phyloP scores from a whole-genome alignment of 2,797 vertebrate species.

The Acipenser oxyrinchus region DNA sequence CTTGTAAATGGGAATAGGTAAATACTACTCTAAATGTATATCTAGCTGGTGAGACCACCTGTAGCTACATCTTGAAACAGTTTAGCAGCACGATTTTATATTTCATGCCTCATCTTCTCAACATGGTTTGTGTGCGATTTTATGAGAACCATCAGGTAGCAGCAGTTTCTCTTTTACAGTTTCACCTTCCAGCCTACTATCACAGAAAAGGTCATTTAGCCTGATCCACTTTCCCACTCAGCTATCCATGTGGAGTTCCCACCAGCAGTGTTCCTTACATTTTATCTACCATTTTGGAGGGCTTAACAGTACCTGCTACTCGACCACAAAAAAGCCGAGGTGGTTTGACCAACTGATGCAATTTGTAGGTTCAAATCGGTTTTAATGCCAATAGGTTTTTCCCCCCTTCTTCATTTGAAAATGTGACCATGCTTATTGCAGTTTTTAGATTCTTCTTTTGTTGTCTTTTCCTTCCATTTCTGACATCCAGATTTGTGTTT shows the following conservation, averaged over 20 bases:
- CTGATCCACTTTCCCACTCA: constrained; percentile 14
- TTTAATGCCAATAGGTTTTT: background rate
- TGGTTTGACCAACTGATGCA: background rate
- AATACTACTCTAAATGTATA: background rate
- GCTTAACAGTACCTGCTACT: constrained; percentile 37
- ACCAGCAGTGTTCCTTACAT: constrained; percentile 1
- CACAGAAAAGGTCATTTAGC: constrained; percentile 22
- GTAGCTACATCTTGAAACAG: background rate
- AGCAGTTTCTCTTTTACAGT: constrained; percentile 9
- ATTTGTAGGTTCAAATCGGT: background rate
- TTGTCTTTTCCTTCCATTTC: too few species aligned
- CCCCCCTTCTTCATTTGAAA: too few species aligned
- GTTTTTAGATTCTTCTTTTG: too few species aligned
- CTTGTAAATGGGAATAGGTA: background rate
- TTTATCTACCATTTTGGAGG: constrained; percentile 28
- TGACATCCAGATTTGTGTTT: too few species aligned
- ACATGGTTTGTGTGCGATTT: background rate
- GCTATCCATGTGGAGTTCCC: constrained; percentile 11
- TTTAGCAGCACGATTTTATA: background rate
- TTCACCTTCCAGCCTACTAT: constrained; percentile 22
- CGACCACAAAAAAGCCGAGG: background rate
- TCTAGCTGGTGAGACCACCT: background rate
- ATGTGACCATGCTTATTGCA: too few species aligned
- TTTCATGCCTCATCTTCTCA: background rate
- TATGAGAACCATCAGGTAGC: background rate